These are phyloP conservation scores for Todus mexicanus DNA, from an alignment of 2,797 vertebrate species.

Conservation along the genomic window DNA sequence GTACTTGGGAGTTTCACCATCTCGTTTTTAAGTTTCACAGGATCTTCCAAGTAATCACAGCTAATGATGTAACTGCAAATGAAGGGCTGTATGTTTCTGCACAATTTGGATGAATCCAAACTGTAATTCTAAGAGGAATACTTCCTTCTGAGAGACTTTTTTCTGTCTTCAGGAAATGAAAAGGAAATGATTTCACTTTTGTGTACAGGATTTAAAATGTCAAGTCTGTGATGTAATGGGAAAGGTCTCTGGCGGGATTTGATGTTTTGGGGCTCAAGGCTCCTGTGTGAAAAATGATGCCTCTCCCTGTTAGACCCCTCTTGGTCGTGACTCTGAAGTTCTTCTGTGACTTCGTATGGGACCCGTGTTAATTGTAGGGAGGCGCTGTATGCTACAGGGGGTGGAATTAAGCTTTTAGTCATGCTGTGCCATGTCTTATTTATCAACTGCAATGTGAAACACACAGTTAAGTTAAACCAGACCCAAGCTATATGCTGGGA, in stretches of 20 bases:
- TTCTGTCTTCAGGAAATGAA: neutral
- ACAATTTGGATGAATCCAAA: neutral
- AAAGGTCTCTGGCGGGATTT: neutral
- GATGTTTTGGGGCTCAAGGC: neutral
- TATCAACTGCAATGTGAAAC: neutral
- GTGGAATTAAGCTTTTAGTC: neutral
- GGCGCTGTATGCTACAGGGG: neutral
- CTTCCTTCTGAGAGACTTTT: neutral
- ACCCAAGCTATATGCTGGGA: neutral
- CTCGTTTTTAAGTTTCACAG: neutral
- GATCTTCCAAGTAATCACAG: neutral
- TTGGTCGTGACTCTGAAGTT: neutral
- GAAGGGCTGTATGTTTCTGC: neutral
- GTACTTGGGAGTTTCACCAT: neutral
- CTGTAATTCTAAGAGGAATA: neutral
- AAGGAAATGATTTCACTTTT: conserved; percentile 23
- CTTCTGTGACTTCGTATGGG: neutral
- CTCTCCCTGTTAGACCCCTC: neutral
- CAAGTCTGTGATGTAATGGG: neutral
- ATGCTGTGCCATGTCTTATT: neutral
- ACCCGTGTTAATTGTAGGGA: neutral
- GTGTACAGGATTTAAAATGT: neutral
- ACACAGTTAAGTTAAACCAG: neutral
- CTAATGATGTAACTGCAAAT: neutral
- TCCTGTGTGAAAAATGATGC: neutral